Evolutionary conservation across 2,113 vertebrate species (phyloP).

Genomic region (Urocitellus parryii): DNA sequence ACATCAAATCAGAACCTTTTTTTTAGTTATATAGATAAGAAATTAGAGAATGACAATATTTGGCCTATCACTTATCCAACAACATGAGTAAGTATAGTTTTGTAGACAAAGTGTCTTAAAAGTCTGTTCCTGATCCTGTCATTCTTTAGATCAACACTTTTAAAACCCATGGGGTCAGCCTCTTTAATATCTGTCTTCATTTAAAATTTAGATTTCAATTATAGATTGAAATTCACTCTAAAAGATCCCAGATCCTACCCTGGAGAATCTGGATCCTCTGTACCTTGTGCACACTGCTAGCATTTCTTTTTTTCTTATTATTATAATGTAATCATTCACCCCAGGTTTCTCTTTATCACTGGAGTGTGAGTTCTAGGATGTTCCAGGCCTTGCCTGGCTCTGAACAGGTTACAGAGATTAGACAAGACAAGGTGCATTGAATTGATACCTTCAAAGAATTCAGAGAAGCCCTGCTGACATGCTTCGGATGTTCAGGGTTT

Average conservation of each 20-base stretch:
- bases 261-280: not conserved
- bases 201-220: too few species aligned
- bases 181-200: not conserved
- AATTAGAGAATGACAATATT: not conserved
- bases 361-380: not conserved
- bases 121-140: not conserved
- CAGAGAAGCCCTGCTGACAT: not conserved
- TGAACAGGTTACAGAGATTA: not conserved
- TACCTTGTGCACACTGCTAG: too few species aligned
- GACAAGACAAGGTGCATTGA: not conserved
- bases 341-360: not conserved
- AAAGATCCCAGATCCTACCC: not conserved
- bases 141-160: not conserved
- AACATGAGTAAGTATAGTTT: not conserved
- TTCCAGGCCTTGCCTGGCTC: not conserved
- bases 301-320: not conserved
- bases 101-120: not conserved
- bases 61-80: not conserved
- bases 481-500: not conserved
- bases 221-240: not conserved
- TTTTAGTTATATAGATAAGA: not conserved
- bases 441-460: not conserved
- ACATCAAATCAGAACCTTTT: not conserved
- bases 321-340: not conserved
- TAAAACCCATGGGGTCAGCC: not conserved